Evolutionary conservation across 2,888 invertebrate species (phyloP).

Genomic region (Parapristionchus giblindavisi): DNA sequence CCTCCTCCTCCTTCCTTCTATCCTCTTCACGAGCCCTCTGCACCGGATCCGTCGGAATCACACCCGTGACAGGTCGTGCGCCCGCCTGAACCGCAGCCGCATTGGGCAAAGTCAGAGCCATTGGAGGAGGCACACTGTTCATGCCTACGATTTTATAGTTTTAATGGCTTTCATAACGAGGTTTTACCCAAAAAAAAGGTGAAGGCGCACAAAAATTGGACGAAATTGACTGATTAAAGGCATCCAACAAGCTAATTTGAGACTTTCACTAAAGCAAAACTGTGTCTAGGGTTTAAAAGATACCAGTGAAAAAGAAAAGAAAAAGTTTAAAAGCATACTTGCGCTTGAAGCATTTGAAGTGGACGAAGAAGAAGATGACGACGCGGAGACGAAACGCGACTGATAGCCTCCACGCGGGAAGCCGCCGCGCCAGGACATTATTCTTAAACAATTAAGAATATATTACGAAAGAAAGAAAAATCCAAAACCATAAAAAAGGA

Average conservation of each 20-base stretch:
- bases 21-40: constrained; percentile 39
- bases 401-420: constrained; percentile 38
- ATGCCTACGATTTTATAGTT: too few species aligned
- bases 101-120: constrained; percentile 44
- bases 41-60: constrained; percentile 34
- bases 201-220: not conserved
- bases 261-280: too few species aligned
- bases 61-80: constrained; percentile 42
- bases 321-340: not conserved
- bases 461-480: not conserved
- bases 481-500: not conserved
- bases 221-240: not conserved
- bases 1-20: constrained; percentile 55
- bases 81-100: constrained; percentile 35
- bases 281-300: too few species aligned
- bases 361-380: constrained; percentile 33
- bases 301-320: too few species aligned
- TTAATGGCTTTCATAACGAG: too few species aligned
- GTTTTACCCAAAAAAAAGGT: not conserved
- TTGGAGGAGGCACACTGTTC: constrained; percentile 55
- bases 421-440: constrained; percentile 29
- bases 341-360: constrained; percentile 17
- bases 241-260: too few species aligned
- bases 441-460: not conserved
- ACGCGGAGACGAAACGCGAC: constrained; percentile 41